Evolutionary conservation across 2,888 invertebrate species (phyloP).

Genomic region (Oxystoma pomonae): DNA sequence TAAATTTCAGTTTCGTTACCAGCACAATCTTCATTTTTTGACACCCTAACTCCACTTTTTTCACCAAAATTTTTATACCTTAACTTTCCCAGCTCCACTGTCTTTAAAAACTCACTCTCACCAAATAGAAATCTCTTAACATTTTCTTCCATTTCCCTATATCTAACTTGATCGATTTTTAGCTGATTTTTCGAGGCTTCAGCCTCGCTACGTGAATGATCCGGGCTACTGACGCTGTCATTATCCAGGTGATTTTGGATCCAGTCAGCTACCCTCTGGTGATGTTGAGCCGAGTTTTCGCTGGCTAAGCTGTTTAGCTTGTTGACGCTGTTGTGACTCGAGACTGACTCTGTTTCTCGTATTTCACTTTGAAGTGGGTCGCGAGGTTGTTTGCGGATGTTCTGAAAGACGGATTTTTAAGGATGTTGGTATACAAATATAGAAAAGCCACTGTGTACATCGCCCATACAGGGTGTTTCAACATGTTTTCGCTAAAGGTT

Average conservation of each 20-base stretch:
- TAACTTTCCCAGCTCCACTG: constrained; percentile 40
- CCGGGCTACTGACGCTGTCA: constrained; percentile 49
- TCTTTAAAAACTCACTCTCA: constrained; percentile 42
- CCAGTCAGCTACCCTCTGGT: constrained; percentile 66
- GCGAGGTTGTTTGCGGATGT: not conserved
- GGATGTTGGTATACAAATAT: no score
- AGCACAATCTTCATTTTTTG: constrained; percentile 14
- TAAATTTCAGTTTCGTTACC: constrained; percentile 39
- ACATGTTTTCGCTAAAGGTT: no score
- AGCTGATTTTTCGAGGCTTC: constrained; percentile 7
- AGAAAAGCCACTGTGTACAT: no score
- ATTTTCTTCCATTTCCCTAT: constrained; percentile 72
- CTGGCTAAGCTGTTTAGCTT: constrained; percentile 27
- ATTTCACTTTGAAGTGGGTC: constrained; percentile 7
- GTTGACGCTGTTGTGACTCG: constrained; percentile 15
- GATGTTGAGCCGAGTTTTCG: constrained; percentile 37
- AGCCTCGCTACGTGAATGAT: constrained; percentile 39
- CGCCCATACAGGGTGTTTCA: no score
- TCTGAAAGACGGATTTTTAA: constrained; percentile 9
- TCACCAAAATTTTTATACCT: constrained; percentile 37
- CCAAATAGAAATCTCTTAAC: constrained; percentile 67
- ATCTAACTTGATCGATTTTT: constrained; percentile 47
- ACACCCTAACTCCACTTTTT: constrained; percentile 11
- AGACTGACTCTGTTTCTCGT: constrained; percentile 12
- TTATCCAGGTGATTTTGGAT: constrained; percentile 61